Evolutionary conservation across 30 jellyfish, hydroid and myxozoan species (phyloP).

Genomic region (Nemopilema nomurai): DNA sequence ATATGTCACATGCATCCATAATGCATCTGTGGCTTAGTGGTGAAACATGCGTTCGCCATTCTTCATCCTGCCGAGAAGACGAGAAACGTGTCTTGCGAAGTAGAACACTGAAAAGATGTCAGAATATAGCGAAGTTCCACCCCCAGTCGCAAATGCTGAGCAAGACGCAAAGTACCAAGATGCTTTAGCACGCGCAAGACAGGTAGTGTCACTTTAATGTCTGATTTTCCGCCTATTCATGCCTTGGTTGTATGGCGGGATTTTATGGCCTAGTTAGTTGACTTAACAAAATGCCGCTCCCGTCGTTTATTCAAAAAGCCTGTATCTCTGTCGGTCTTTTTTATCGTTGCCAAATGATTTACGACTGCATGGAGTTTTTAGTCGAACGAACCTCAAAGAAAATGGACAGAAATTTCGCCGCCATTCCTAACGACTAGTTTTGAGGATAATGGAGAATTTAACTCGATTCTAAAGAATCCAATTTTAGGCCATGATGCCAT

Average conservation of each 20-base stretch:
- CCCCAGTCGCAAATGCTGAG: slow-evolving; percentile 71
- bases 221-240: neutral
- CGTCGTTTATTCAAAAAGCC: too few relatives aligned
- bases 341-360: too few relatives aligned
- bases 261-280: neutral
- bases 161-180: slow-evolving; percentile 85
- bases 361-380: too few relatives aligned
- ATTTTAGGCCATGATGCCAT: too few relatives aligned
- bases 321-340: too few relatives aligned
- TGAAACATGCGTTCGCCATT: slow-evolving; percentile 4
- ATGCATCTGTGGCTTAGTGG: neutral
- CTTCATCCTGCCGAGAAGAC: neutral
- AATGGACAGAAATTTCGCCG: too few relatives aligned
- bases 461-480: too few relatives aligned
- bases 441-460: too few relatives aligned
- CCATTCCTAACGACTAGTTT: too few relatives aligned
- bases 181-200: slow-evolving; percentile 97
- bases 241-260: neutral
- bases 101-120: slow-evolving; percentile 23
- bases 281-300: too few relatives aligned
- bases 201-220: slow-evolving; percentile 34
- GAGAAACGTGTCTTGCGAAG: too few relatives aligned
- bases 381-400: too few relatives aligned
- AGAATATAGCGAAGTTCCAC: slow-evolving; percentile 56
- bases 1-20: neutral